Evolutionary conservation across 1,140 invertebrate species (phyloP).

Genomic region (Pseudachorutes palmiensis): DNA sequence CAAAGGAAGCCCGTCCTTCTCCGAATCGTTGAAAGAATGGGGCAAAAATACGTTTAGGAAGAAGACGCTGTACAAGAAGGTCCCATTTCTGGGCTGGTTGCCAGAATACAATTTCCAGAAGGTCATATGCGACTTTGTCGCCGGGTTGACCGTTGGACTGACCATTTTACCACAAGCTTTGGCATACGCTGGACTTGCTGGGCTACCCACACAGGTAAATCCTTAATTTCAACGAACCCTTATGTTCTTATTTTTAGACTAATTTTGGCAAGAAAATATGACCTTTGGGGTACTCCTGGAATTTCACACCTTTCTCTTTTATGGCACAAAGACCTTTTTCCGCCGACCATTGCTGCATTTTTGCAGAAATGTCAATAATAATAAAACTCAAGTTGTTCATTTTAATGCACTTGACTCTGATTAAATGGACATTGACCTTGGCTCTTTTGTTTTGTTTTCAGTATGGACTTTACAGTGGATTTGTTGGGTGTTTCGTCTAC

Average conservation of each 20-base stretch:
- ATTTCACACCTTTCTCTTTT: not conserved
- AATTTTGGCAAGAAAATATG: too few species aligned
- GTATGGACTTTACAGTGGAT: conserved; percentile 80
- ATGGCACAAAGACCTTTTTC: too few species aligned
- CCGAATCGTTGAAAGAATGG: conserved; percentile 39
- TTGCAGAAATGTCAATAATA: too few species aligned
- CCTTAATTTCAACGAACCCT: too few species aligned
- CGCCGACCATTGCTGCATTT: too few species aligned
- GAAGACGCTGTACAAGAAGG: conserved; percentile 51
- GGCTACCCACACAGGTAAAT: conserved; percentile 71
- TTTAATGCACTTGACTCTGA: too few species aligned
- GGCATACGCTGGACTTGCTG: conserved; percentile 72
- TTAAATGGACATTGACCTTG: not conserved
- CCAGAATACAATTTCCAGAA: conserved; percentile 51
- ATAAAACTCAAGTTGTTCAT: too few species aligned
- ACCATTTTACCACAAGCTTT: conserved; percentile 74
- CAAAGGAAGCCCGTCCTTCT: not conserved
- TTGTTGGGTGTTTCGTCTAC: conserved; percentile 75
- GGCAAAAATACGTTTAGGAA: conserved; percentile 46
- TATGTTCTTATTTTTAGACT: too few species aligned
- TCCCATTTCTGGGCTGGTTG: conserved; percentile 56
- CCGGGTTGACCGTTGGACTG: conserved; percentile 61
- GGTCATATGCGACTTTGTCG: conserved; percentile 28
- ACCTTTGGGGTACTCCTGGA: conserved; percentile 61
- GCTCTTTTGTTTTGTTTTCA: conserved; percentile 40